These are phyloP conservation scores for Zaprionus bogoriensis DNA, from an alignment of 2,888 invertebrate genomes.

Conservation along the genomic window DNA sequence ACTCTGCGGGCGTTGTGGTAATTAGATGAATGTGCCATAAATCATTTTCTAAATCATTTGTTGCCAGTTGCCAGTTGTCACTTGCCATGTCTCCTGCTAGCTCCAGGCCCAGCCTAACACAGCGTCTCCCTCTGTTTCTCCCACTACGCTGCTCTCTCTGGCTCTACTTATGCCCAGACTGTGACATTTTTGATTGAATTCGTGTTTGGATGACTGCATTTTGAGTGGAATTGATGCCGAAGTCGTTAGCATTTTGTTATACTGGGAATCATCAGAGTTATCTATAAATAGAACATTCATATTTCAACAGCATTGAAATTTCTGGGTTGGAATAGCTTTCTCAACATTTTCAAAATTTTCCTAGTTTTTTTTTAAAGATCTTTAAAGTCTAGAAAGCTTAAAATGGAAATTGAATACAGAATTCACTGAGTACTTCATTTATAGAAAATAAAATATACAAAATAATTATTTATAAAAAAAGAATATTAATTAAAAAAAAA, in stretches of 20 bases:
- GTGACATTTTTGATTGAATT: conserved; percentile 29
- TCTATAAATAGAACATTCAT: too few species aligned
- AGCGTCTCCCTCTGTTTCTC: neutral
- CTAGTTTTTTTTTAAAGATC: too few species aligned
- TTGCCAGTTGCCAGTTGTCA: conserved; percentile 49
- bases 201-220: conserved; percentile 3
- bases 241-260: neutral
- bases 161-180: neutral
- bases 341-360: too few species aligned
- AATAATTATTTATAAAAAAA: too few species aligned
- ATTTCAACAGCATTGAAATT: too few species aligned
- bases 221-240: neutral
- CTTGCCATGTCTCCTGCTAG: conserved; percentile 29
- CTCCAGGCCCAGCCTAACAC: neutral
- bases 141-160: neutral
- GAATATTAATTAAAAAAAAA: too few species aligned
- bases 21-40: conserved; percentile 75
- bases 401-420: too few species aligned
- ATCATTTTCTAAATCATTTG: conserved; percentile 75
- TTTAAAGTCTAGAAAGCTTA: too few species aligned
- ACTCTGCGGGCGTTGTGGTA: conserved; percentile 64
- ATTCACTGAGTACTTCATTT: too few species aligned
- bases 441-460: too few species aligned
- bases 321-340: too few species aligned
- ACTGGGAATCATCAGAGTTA: neutral